Evolutionary conservation across 2,888 invertebrate species (phyloP), one percentile per base, ranked within the genome.

Genomic region (Lamproptera curius): DNA sequence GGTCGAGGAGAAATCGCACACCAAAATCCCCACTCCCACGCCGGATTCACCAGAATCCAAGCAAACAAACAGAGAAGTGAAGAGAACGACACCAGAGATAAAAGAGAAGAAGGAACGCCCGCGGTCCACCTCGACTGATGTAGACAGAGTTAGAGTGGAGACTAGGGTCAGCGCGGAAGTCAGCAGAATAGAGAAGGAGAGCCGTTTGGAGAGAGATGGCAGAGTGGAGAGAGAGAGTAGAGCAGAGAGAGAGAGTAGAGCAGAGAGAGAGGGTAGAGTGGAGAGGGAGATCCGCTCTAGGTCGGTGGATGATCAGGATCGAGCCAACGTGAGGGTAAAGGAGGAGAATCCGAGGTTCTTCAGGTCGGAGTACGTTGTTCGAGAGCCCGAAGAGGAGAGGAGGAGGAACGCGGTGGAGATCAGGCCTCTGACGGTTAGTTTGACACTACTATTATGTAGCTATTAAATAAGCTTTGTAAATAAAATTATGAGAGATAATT

Each of bases 401-500:
- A 20, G 46, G 50, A 71, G 71, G 53, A 83, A 71, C 54, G 63
- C 71, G 9, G 72, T 83, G 0, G 81, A 79, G 56, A 76, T 81
- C 5, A 74, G 76, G 59, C 76, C 86, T 39, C 69, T 77, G 45
- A 71, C 76, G 62, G 85, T 86, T 51, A 80, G 80, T n/a, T n/a
- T n/a, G n/a, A n/a, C n/a, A n/a, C n/a, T n/a, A n/a, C n/a, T n/a
- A n/a, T n/a, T n/a, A n/a, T n/a, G n/a, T n/a, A n/a, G n/a, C n/a
- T n/a, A n/a, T n/a, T n/a, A n/a, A n/a, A n/a, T n/a, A n/a, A n/a
- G n/a, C n/a, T n/a, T n/a, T n/a, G n/a, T n/a, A n/a, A n/a, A n/a
- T n/a, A n/a, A n/a, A n/a, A n/a, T n/a, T n/a, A n/a, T n/a, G n/a
- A n/a, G n/a, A n/a, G n/a, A n/a, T n/a, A n/a, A n/a, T n/a, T n/a